Evolutionary conservation across 2,888 invertebrate species (phyloP).

Genomic region (Amblyjoppa proteus): DNA sequence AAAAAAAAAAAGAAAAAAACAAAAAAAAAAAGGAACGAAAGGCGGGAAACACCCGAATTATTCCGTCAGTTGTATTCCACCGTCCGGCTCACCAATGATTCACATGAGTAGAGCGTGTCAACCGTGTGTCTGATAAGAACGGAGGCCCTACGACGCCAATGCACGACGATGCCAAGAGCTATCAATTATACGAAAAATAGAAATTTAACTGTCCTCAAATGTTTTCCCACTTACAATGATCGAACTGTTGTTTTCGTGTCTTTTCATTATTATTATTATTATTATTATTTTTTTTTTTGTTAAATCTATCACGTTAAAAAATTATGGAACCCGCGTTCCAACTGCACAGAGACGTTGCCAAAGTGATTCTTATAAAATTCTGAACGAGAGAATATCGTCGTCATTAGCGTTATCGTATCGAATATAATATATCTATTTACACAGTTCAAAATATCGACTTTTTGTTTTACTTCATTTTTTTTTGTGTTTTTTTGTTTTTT

Average conservation of each 20-base stretch:
- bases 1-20: neutral
- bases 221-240: slow-evolving; percentile 65
- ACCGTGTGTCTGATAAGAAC: slow-evolving; percentile 38
- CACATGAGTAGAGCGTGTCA: slow-evolving; percentile 24
- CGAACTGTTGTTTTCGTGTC: slow-evolving; percentile 65
- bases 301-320: slow-evolving; percentile 67
- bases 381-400: slow-evolving; percentile 81
- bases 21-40: slow-evolving; percentile 40
- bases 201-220: slow-evolving; percentile 52
- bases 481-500: slow-evolving; percentile 44
- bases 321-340: slow-evolving; percentile 56
- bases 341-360: slow-evolving; percentile 53
- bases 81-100: slow-evolving; percentile 63
- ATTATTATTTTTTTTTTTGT: slow-evolving; percentile 56
- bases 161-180: slow-evolving; percentile 54
- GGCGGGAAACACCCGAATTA: slow-evolving; percentile 23
- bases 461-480: slow-evolving; percentile 36
- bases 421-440: slow-evolving; percentile 81
- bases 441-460: slow-evolving; percentile 82
- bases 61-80: slow-evolving; percentile 57
- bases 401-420: slow-evolving; percentile 79
- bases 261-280: slow-evolving; percentile 32
- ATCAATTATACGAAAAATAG: slow-evolving; percentile 52
- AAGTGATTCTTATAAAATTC: slow-evolving; percentile 73
- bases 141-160: slow-evolving; percentile 54